Evolutionary conservation across 1,140 invertebrate species (phyloP), one percentile per base, ranked within the genome.

Genomic region (Leptopilina boulardi): DNA sequence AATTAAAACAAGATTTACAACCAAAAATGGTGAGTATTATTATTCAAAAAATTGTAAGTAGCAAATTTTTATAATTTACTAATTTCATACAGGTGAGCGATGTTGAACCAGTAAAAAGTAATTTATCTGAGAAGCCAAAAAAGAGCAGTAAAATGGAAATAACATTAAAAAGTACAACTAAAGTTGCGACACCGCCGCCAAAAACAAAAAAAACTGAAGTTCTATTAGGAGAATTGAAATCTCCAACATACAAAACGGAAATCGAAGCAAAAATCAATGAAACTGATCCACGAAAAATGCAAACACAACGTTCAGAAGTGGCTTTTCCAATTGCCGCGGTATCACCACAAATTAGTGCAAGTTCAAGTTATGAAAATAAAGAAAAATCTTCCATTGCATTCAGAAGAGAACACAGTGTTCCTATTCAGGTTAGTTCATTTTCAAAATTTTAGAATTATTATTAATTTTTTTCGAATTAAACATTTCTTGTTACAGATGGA

Each of bases 151-250:
- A 94, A 85, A 93, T 94, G 75, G 93, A 94, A 76, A 94, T 94
- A 47, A 94, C 92, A 1, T 83, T 94, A 10, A 94, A 94, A 82
- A 94, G 93, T 71, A 93, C 94, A 3, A 94, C 94, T 0, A 87
- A 94, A 73, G 93, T 94, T 3, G 91, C 94, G 77, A 92, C 92
- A 10, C 92, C 94, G 77, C 92, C 92, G 10, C 92, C 93, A 75
- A 91, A 92, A 79, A 94, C 93, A 13, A 93, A 93, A 38, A 94
- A 94, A 86, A 92, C 93, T 1, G 93, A 94, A 86, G 94, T 95
- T 34, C 92, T 93, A 73, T 83, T 94, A 75, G 90, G 93, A 0
- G 84, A 89, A 3, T 81, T 88, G 2, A 92, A 91, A 78, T 70
- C 82, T 2, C 88, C 86, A 84, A 92, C 90, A 80, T 93, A 90